A percentile compares a stretch with the other conserved stretches of the same genome.
phyloP scores from a whole-genome alignment of 2,113 vertebrate species.

The Neotoma lepida region DNA sequence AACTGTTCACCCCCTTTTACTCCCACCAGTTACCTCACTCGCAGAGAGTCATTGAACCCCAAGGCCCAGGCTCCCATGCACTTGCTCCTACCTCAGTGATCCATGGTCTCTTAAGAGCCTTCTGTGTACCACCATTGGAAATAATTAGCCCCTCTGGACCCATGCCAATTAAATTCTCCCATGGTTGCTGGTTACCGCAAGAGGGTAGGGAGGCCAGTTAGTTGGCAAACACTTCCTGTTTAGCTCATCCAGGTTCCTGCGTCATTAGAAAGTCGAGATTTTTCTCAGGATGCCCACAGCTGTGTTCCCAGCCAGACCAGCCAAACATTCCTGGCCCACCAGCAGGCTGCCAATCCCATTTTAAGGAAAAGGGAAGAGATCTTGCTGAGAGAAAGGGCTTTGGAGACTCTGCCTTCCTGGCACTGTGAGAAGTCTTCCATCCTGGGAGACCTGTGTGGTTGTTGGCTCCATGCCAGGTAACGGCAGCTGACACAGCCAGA shows the following conservation, averaged over 20 bases:
- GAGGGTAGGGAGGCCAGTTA: slow-evolving; percentile 17
- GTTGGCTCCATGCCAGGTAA: slow-evolving; percentile 38
- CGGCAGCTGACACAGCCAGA: slow-evolving; percentile 25
- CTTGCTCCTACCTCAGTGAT: neutral
- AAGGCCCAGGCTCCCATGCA: neutral
- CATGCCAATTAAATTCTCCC: slow-evolving; percentile 71
- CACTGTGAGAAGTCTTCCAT: neutral
- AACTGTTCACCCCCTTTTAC: neutral
- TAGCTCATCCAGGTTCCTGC: slow-evolving; percentile 21
- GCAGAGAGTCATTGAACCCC: neutral
- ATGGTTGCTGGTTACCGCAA: slow-evolving; percentile 62
- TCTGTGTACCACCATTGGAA: slow-evolving; percentile 39
- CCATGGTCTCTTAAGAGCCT: slow-evolving; percentile 9
- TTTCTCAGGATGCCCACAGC: slow-evolving; percentile 72
- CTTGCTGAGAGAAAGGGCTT: neutral
- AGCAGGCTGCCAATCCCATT: slow-evolving; percentile 1
- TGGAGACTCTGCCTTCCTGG: slow-evolving; percentile 6
- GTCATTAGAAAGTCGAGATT: slow-evolving; percentile 46
- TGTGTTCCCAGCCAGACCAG: slow-evolving; percentile 61
- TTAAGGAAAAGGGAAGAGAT: slow-evolving; percentile 3
- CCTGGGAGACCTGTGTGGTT: slow-evolving; percentile 8
- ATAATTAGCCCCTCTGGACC: slow-evolving; percentile 71
- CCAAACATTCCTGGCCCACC: slow-evolving; percentile 56
- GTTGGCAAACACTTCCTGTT: slow-evolving; percentile 65
- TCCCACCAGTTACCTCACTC: neutral